These are phyloP conservation scores for Genyomyrus donnyi DNA, from an alignment of 2,113 vertebrate species.

Conservation along the genomic window DNA sequence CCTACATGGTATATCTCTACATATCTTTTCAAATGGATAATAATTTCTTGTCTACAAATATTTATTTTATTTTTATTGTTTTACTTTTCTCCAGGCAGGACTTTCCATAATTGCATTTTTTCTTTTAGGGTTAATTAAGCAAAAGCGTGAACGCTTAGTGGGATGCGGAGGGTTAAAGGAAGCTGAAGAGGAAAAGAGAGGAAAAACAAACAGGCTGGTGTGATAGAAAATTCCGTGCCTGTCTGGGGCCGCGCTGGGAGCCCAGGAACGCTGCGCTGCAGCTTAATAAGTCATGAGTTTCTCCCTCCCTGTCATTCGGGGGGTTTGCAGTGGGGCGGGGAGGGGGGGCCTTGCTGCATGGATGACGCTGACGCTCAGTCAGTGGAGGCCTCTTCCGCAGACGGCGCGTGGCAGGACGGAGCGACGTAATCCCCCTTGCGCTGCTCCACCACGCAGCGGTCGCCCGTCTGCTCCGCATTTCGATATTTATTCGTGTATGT, in stretches of 20 bases:
- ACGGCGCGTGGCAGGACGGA: constrained; percentile 43
- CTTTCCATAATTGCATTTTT: not conserved
- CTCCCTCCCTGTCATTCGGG: constrained; percentile 25
- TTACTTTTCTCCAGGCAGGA: not conserved
- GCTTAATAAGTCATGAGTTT: constrained; percentile 48
- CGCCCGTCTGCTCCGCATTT: constrained; percentile 12
- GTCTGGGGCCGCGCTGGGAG: constrained; percentile 35
- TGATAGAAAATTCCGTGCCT: constrained; percentile 41
- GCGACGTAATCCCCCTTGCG: not conserved
- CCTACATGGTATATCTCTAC: not conserved
- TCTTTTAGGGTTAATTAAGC: not conserved
- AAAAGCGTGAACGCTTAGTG: not conserved
- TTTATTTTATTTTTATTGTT: not conserved
- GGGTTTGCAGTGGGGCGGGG: constrained; percentile 33
- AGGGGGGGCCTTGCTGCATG: constrained; percentile 35
- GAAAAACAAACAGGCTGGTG: constrained; percentile 38
- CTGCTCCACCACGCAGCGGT: not conserved
- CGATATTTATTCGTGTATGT: constrained; percentile 26
- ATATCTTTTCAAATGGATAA: not conserved
- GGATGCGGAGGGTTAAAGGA: constrained; percentile 8
- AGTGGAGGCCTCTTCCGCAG: constrained; percentile 28
- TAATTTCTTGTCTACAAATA: not conserved
- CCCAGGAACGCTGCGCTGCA: constrained; percentile 28
- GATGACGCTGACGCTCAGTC: constrained; percentile 36
- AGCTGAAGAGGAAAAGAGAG: constrained; percentile 29